A percentile compares a stretch with the other conserved stretches of the same genome.
Evolutionary conservation across 2,888 invertebrate species (phyloP).

Genomic region (Rhodophaea formosa): DNA sequence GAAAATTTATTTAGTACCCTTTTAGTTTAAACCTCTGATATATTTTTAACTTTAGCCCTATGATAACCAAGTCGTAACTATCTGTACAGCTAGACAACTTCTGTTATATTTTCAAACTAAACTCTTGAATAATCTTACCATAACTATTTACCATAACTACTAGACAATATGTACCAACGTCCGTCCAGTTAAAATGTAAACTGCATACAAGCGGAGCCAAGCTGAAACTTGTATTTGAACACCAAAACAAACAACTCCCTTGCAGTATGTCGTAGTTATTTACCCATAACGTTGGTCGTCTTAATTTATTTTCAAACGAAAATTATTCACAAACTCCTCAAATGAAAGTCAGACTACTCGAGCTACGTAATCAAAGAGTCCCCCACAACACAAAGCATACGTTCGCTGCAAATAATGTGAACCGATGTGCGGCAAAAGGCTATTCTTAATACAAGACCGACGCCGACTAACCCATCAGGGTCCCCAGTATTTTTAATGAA

Average conservation of each 20-base stretch:
- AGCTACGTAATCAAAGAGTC: conserved; percentile 16
- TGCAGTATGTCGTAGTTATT: not conserved
- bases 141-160: too few species aligned
- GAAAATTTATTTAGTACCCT: too few species aligned
- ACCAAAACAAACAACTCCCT: not conserved
- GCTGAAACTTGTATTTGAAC: not conserved
- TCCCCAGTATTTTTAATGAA: conserved; percentile 74
- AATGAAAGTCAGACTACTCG: not conserved
- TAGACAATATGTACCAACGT: not conserved
- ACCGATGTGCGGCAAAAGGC: conserved; percentile 22
- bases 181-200: not conserved
- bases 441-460: conserved; percentile 40
- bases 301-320: not conserved
- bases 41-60: too few species aligned
- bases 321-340: not conserved
- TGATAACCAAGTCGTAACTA: too few species aligned
- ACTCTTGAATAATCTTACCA: too few species aligned
- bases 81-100: too few species aligned
- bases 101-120: too few species aligned
- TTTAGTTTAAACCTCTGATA: too few species aligned
- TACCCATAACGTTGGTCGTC: not conserved
- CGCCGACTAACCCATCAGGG: conserved; percentile 52
- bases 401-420: conserved; percentile 19
- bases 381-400: conserved; percentile 15
- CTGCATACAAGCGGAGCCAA: not conserved